Conservation (phyloP, 2,888 invertebrate genomes). For the Arenicola marina region DNA sequence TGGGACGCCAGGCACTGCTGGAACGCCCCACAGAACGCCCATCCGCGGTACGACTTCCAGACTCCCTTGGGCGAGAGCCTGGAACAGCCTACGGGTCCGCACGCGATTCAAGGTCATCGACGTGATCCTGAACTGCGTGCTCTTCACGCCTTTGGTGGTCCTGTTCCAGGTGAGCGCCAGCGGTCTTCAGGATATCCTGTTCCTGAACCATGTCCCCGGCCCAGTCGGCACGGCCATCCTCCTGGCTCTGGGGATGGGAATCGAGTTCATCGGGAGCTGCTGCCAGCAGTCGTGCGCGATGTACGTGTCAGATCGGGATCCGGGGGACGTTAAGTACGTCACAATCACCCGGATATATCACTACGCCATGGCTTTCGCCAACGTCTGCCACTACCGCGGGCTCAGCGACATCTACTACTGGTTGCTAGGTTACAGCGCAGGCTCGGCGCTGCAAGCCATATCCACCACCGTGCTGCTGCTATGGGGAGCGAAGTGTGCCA, state of each 20-base stretch:
- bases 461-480: slow-evolving; percentile 12
- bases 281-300: not conserved
- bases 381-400: slow-evolving; percentile 1
- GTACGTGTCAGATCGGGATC: not conserved
- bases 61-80: too few relatives aligned
- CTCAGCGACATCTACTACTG: slow-evolving; percentile 2
- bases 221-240: not conserved
- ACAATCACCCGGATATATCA: not conserved
- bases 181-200: not conserved
- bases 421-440: not conserved
- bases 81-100: not conserved
- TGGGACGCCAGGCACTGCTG: too few relatives aligned
- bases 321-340: not conserved
- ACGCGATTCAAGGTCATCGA: not conserved
- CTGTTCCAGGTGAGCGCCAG: slow-evolving; percentile 3
- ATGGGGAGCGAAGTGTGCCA: slow-evolving; percentile 9
- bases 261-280: slow-evolving; percentile 1
- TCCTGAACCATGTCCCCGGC: not conserved
- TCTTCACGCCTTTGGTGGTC: not conserved
- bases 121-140: slow-evolving; percentile 1
- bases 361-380: not conserved
- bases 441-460: not conserved
- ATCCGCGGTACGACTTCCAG: too few relatives aligned
- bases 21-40: too few relatives aligned
- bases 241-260: not conserved